A percentile compares a stretch with the other conserved stretches of the same genome.
These are phyloP conservation scores for Hirudinaria manillensis DNA, from an alignment of 2,888 invertebrate genomes.

Conservation along the genomic window DNA sequence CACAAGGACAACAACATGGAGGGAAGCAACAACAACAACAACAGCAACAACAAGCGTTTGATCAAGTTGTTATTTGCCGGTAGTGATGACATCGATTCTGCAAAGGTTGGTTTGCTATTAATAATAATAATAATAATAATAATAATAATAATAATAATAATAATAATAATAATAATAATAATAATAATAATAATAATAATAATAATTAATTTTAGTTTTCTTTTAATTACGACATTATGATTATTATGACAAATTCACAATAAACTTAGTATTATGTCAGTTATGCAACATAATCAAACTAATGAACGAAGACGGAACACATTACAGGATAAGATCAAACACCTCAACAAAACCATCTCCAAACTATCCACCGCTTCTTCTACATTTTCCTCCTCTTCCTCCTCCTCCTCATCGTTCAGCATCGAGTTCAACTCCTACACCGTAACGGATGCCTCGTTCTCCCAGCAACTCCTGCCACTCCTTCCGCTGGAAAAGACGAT, in stretches of 20 bases:
- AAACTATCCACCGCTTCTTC: no score
- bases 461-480: not conserved
- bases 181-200: slow-evolving; percentile 27
- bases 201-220: not conserved
- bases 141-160: slow-evolving; percentile 29
- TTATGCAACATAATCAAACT: no score
- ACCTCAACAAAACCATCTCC: no score
- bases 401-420: not conserved
- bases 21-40: no score
- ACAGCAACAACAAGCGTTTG: no score
- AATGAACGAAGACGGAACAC: no score
- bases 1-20: no score
- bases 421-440: slow-evolving; percentile 12
- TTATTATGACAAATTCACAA: not conserved
- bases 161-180: slow-evolving; percentile 27
- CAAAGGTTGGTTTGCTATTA: not conserved
- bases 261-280: not conserved
- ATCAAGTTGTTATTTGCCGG: no score
- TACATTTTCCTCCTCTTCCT: not conserved
- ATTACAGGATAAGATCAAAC: not conserved
- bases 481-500: not conserved
- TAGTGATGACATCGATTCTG: no score
- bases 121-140: slow-evolving; percentile 23
- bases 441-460: not conserved
- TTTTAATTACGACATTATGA: slow-evolving; percentile 2